Evolutionary conservation across 2,113 vertebrate species (phyloP).

Genomic region (Gymnorhina tibicen): DNA sequence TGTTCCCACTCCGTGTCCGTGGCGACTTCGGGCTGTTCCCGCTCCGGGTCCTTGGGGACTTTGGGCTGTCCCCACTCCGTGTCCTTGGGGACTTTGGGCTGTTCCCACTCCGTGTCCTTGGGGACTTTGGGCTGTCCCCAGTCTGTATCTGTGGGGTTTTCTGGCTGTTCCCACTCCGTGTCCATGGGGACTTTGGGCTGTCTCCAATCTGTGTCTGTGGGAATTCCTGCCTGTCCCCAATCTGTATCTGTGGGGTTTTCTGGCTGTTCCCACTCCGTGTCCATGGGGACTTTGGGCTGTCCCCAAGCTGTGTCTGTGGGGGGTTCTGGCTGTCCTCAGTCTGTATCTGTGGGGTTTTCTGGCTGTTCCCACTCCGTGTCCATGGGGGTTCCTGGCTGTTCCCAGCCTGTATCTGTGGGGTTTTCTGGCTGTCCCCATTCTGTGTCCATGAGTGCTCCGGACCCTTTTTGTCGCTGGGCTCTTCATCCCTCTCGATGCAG

Average conservation of each 20-base stretch:
- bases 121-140: background rate
- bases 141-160: accelerated
- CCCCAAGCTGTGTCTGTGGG: background rate
- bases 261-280: background rate
- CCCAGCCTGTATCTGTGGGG: accelerated
- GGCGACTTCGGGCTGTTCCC: accelerated
- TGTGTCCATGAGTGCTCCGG: background rate
- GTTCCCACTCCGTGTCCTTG: accelerated
- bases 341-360: accelerated
- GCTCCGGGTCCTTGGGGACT: accelerated
- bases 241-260: accelerated
- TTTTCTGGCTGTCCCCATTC: background rate
- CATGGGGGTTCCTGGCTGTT: accelerated
- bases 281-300: background rate
- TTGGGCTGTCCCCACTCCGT: accelerated
- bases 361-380: background rate
- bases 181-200: background rate
- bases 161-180: background rate
- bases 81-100: accelerated
- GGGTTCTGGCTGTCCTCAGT: accelerated
- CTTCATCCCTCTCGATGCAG: background rate
- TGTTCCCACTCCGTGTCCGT: accelerated
- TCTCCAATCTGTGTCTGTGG: accelerated
- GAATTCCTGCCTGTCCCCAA: background rate
- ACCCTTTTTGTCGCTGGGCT: background rate